Base-by-base conservation (phyloP, 2,113 vertebrate genomes). In the Pogonocichla stellata region DNA sequence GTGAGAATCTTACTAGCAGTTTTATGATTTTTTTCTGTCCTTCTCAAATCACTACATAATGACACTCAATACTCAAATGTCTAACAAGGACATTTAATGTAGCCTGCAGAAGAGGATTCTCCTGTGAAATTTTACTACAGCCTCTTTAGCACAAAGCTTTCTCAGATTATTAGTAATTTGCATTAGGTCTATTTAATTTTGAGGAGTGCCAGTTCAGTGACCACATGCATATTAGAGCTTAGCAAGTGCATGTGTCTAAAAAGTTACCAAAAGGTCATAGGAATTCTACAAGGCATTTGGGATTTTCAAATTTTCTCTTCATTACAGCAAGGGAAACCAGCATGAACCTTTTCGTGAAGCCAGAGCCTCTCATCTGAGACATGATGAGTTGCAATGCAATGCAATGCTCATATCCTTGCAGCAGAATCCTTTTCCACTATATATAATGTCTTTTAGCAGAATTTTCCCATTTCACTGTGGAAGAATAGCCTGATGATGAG, bases 41-140 rank as follows among this genome's bases (percentile, higher is more conserved):
- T 90, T 95, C 94, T 93, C 91, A 93, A 90, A 77, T 94, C 86
- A 95, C 94, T 95, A 90, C 88, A 96, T 96, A 95, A 97, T 95
- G 80, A 92, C 92, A 92, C 92, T 97, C 93, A 93, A 85, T 96
- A 86, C 92, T 95, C 90, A 90, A 94, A 95, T 90, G 92, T 88
- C 94, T 96, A 94, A 96, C 90, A 96, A 92, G 95, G 53, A 90
- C 90, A 91, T 95, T 96, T 97, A 94, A 94, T 88, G 95, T 51
- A 95, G 80, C 78, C 61, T 91, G 69, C 69, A 91, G 88, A 93
- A 96, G 95, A 97, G 75, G 54, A 69, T 86, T 97, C 77, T 95
- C 90, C 87, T 86, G 87, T 95, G 96, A 96, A 97, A 92, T 96
- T 95, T 97, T 96, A 94, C 77, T 97, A 81, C 90, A 96, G 92